Percentiles rank a stretch among this genome's conserved stretches.
phyloP scores from a whole-genome alignment of 1,140 invertebrate genomes.

The Latrodectus geometricus region DNA sequence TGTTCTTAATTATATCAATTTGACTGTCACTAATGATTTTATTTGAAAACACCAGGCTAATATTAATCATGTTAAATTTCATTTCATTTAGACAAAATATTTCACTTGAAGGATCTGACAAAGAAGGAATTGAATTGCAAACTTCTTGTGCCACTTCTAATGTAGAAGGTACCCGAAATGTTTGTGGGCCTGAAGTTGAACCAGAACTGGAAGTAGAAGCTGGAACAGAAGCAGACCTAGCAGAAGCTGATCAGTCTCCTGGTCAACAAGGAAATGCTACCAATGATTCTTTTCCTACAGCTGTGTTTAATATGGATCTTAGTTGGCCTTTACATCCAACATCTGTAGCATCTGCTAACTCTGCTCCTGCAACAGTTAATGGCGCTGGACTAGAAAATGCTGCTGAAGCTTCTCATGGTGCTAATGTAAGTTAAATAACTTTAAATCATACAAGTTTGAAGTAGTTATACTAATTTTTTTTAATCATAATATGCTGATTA shows the following conservation, averaged over 20 bases:
- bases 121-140: not conserved
- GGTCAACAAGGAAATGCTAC: constrained; percentile 42
- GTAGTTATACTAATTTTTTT: too few relatives aligned
- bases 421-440: too few relatives aligned
- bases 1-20: too few relatives aligned
- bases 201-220: constrained; percentile 38
- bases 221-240: constrained; percentile 51
- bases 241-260: constrained; percentile 54
- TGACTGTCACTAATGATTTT: too few relatives aligned
- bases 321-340: too few relatives aligned
- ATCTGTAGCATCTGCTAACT: too few relatives aligned
- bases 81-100: constrained; percentile 21
- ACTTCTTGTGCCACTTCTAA: not conserved
- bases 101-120: not conserved
- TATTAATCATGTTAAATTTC: not conserved
- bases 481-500: too few relatives aligned
- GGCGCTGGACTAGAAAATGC: too few relatives aligned
- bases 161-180: constrained; percentile 27
- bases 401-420: too few relatives aligned
- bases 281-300: not conserved
- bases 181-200: constrained; percentile 43
- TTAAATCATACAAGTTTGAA: too few relatives aligned
- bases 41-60: too few relatives aligned
- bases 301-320: not conserved
- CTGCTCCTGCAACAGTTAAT: too few relatives aligned